These are phyloP conservation scores for Mesembrinibis cayennensis DNA, from an alignment of 2,113 vertebrate species.

Conservation along the genomic window DNA sequence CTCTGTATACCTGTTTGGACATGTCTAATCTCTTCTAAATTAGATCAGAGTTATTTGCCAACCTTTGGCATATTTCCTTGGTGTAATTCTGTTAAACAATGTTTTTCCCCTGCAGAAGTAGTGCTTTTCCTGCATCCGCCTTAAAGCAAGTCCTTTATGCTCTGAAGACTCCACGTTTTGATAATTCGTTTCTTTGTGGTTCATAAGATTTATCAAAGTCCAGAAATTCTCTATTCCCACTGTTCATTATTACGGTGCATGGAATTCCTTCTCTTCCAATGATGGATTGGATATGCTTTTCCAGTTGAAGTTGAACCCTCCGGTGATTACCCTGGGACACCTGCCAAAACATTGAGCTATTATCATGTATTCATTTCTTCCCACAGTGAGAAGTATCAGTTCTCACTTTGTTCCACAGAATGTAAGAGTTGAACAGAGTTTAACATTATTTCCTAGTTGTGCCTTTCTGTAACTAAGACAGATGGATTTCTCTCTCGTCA, in stretches of 20 bases:
- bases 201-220: background rate
- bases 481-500: background rate
- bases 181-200: background rate
- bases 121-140: background rate
- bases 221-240: background rate
- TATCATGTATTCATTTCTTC: background rate
- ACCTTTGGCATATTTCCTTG: constrained; percentile 1
- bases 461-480: background rate
- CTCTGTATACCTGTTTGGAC: background rate
- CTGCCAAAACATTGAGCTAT: background rate
- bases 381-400: background rate
- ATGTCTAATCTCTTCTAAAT: background rate
- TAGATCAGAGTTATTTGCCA: constrained; percentile 14
- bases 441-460: background rate
- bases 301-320: background rate
- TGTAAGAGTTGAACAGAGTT: background rate
- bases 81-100: background rate
- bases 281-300: background rate
- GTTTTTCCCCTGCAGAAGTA: background rate
- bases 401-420: background rate
- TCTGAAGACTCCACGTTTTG: background rate
- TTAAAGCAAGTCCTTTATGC: background rate
- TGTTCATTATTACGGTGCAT: background rate
- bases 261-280: background rate
- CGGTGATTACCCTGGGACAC: background rate